Evolutionary conservation across 2,797 vertebrate species (phyloP), one percentile per base, ranked within the genome.

Genomic region (Bovichtus variegatus): DNA sequence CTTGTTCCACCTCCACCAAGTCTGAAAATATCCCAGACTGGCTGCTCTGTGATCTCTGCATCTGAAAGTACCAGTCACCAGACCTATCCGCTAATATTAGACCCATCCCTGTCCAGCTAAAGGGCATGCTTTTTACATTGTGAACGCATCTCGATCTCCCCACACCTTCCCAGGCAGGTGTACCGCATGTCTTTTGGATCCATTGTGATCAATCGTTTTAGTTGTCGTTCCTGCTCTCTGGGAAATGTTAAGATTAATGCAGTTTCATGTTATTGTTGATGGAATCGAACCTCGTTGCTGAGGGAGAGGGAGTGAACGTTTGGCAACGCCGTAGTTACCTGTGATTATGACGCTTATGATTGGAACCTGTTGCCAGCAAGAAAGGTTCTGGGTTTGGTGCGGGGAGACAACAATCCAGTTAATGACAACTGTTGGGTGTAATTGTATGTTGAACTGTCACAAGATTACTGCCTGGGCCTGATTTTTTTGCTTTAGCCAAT

Each of bases 81-180:
- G 94, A 93, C 89, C 71, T 43, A 25, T 65, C 6, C 0, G 68
- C 89, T 95, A 94, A 92, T 93, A 91, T 94, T 93, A 93, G 91
- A 85, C 54, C 34, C 3, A 38, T 6, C 54, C 46, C 62, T 55
- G 43, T 68, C 78, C 69, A 76, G 76, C 43, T 76, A 86, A 91
- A 91, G 87, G 78, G 34, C 83, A 76, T 9, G 41, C 70, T 50
- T 58, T 47, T 61, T 49, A n/a, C 27, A 47, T 43, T 62, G 61
- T 77, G 76, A 73, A 71, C 38, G 71, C 55, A 68, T 40, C 25
- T 49, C 53, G 21, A 49, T 58, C 46, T 41, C n/a, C 25, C 10
- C 9, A 47, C 43, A 68, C 43, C 57, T 65, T 75, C 43, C 31
- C 61, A 57, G n/a, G 47, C 62, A 70, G 64, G 31, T 65, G 34